Evolutionary conservation across 2,888 invertebrate genomes (phyloP), one percentile per base, ranked within the genome.

Genomic region (Eremobia ochroleuca): DNA sequence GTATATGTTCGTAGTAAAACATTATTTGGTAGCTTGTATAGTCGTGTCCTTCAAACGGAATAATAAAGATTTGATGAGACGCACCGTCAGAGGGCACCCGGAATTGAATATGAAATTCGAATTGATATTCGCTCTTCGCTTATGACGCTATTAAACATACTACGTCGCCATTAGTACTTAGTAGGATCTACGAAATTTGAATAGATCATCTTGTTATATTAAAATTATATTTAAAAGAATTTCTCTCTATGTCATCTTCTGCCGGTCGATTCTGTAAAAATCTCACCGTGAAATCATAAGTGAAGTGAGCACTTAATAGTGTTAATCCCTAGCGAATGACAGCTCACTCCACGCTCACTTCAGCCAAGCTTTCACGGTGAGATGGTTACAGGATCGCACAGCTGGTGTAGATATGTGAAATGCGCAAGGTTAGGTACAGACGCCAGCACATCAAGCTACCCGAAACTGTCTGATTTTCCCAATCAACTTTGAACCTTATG

Each of bases 21-120:
- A 61, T 2, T 11, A 52, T 34, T 40, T 21, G 55, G 0, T 28
- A 31, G 0, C 31, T 46, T n/a, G n/a, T n/a, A n/a, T n/a, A n/a
- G n/a, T n/a, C 0, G 18, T 71, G 59, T 72, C 59, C 55, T 79
- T 71, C 9, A 69, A 59, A 68, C 18, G 21, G 18, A 49, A n/a
- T 31, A 49, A 52, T 58, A 43, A 43, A 43, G 2, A 61, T 25
- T 28, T 61, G 43, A 65, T 34, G 15, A 72, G 28, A 18, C 52
- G 15, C 62, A 28, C 69, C 74, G 79, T 74, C 79, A 82, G n/a
- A 8, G 43, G 31, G 6, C 62, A 82, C 74, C 75, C 83, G 82
- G 83, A 82, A 83, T 75, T 74, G n/a, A 83, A 82, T 75, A 62
- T 65, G 13, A 64, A 69, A 75, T 83, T 69, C 4, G 25, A 61